Evolutionary conservation across 2,113 vertebrate genomes (phyloP), one percentile per base, ranked within the genome.

Genomic region (Sorex araneus): DNA sequence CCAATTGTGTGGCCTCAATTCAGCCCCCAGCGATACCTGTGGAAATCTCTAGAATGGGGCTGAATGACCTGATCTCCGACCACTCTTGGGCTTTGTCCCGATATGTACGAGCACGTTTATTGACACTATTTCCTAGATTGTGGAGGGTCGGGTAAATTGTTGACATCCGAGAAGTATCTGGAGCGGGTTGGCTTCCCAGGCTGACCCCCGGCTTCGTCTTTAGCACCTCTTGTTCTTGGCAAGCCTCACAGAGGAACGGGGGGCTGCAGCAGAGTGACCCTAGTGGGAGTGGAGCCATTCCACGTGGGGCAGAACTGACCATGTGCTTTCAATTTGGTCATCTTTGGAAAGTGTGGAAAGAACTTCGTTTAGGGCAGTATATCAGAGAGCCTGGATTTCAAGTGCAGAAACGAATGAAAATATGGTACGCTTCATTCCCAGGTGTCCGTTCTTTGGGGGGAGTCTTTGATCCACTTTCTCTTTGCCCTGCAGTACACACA

Each of bases 401-500:
- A 84, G 34, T 76, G 83, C 54, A 79, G 40, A 84, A 85, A 40
- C 34, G 19, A 77, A 78, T 28, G 2, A 67, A 64, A 86, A 43
- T 57, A 50, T 6, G n/a, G 18, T 23, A 75, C 67, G 25, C 50
- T 83, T 93, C 50, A 47, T 34, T 87, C 70, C 47, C 28, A 74
- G 79, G 75, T 64, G 36, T 19, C 43, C 69, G 28, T 28, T 90
- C 4, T 64, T 90, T 69, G 57, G 54, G 40, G 40, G 40, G 40
- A 13, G 25, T 45, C 57, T 25, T 85, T 0, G 0, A 57, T 36
- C 8, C 36, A 27, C 10, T 77, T 82, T 64, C 9, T 88, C 28
- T 66, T 87, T 54, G 32, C 16, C 23, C 28, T 18, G 70, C 16
- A 30, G 45, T 21, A 34, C 85, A 30, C 13, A 63, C 60, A 60